Conservation (phyloP, 2,797 vertebrate genomes). For the Catostomus latipinnis region DNA sequence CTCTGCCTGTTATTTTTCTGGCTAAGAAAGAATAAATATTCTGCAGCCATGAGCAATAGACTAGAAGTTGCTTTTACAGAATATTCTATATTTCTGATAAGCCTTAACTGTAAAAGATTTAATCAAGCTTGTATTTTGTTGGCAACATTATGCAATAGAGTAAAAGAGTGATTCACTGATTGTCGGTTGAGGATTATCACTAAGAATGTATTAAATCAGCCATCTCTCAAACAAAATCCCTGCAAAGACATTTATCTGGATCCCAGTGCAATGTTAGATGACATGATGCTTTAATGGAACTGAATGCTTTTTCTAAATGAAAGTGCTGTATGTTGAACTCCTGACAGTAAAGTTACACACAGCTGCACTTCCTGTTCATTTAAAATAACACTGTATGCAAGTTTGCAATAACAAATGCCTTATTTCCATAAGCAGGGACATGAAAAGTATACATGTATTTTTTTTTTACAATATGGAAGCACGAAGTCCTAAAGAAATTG, state of each 20-base stretch:
- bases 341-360: background rate
- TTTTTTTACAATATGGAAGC: background rate
- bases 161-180: slow-evolving; percentile 48
- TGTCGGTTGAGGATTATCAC: background rate
- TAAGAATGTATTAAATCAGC: slow-evolving; percentile 4
- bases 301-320: background rate
- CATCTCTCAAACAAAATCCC: slow-evolving; percentile 13
- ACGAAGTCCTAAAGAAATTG: background rate
- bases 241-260: slow-evolving; percentile 5
- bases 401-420: background rate
- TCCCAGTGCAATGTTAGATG: background rate
- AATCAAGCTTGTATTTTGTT: background rate
- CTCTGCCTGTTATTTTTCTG: background rate
- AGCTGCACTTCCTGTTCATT: background rate
- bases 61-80: background rate
- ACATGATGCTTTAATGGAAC: background rate
- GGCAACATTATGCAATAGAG: slow-evolving; percentile 42
- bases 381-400: background rate
- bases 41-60: background rate
- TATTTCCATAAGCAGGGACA: background rate
- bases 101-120: background rate
- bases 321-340: background rate
- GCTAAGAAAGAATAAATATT: slow-evolving; percentile 17
- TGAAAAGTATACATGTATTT: background rate
- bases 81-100: background rate